Conservation (phyloP, 1,140 invertebrate genomes). For the Augochlora pura region DNA sequence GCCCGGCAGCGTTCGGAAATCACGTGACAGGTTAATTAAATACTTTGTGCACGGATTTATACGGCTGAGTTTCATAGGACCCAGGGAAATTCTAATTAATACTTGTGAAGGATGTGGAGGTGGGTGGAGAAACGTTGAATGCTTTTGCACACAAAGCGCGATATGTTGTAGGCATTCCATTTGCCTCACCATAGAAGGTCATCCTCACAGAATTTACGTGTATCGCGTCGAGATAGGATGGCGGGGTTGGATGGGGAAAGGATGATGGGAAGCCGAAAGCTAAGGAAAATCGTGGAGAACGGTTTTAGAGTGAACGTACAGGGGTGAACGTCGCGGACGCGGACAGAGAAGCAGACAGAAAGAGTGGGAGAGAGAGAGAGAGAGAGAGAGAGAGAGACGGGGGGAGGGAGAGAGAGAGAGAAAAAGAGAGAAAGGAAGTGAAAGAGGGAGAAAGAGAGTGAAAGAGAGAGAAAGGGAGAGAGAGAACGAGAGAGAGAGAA, state of each 20-base stretch:
- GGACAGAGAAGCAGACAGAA: too few relatives aligned
- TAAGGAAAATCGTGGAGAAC: background rate
- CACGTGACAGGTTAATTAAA: constrained; percentile 61
- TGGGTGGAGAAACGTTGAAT: constrained; percentile 45
- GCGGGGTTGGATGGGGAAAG: background rate
- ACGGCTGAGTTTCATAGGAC: constrained; percentile 45
- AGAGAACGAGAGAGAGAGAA: background rate
- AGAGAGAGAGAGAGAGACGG: background rate
- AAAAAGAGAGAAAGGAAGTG: background rate
- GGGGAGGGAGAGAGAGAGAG: background rate
- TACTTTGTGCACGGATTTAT: constrained; percentile 56
- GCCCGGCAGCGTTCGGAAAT: constrained; percentile 15
- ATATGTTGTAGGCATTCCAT: constrained; percentile 44
- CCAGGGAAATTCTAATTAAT: constrained; percentile 59
- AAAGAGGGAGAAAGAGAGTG: too few relatives aligned
- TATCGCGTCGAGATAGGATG: constrained; percentile 7
- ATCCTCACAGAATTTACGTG: constrained; percentile 46
- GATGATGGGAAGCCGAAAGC: constrained; percentile 5
- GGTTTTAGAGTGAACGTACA: background rate
- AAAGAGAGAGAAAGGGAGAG: background rate
- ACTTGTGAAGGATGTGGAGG: constrained; percentile 28
- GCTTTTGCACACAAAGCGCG: constrained; percentile 39
- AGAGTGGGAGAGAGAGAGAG: too few relatives aligned
- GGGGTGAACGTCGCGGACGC: background rate
- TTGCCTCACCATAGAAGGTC: constrained; percentile 50